Evolutionary conservation across 2,888 invertebrate genomes (phyloP), one percentile per base, ranked within the genome.

Genomic region (Alcis repandata): DNA sequence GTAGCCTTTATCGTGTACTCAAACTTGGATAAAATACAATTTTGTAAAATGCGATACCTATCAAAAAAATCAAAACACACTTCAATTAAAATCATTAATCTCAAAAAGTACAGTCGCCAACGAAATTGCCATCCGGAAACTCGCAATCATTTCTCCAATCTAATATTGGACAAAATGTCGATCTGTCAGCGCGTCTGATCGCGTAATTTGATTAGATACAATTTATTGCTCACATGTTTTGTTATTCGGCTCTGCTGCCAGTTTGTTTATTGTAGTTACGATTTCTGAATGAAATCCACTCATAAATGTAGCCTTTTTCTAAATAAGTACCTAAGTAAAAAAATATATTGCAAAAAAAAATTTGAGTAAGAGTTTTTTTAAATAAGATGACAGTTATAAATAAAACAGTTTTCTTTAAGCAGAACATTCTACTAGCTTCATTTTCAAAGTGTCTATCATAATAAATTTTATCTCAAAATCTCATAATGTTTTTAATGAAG

Each of bases 191-290:
- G 46, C 41, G 49, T 51, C 45, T 40, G 40, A 43, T 54, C 62
- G 32, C 41, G 66, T 63, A 68, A 71, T 71, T 69, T 67, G 63
- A 70, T 71, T 65, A 62, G 51, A 60, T 45, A 52, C 53, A 60
- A 70, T 68, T 68, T 65, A 67, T 70, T 32, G 59, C 56, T 32
- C 57, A 57, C 51, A 56, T 67, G 40, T 32, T 27, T 60, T 60
- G 45, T 33, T 57, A 43, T 38, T 43, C 36, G 13, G 36, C 19
- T 43, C 13, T 22, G 15, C 19, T 48, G 33, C 20, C 20, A 59
- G 43, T 56, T 46, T n/a, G 17, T 60, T 49, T 54, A 48, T 48
- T 33, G 38, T 40, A 11, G 17, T 19, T 27, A 43, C 38, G n/a
- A 38, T 15, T 22, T 17, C 20, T 17, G 40, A 53, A 54, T 60